Percentiles rank a stretch among this genome's conserved stretches.
phyloP scores from a whole-genome alignment of 2,888 invertebrate species.

The Chydorus sphaericus region DNA sequence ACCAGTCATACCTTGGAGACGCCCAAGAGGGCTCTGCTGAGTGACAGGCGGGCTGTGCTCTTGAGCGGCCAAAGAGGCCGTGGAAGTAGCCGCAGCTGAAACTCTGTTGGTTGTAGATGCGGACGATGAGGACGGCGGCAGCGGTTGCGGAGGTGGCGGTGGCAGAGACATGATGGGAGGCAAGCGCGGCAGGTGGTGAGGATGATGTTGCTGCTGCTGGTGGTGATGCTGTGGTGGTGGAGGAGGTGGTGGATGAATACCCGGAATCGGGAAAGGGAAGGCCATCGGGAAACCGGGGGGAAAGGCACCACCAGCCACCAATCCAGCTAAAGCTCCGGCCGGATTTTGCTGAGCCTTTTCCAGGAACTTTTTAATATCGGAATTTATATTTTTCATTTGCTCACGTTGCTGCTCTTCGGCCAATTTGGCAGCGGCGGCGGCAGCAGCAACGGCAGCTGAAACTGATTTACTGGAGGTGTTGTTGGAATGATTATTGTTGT shows the following conservation, averaged over 20 bases:
- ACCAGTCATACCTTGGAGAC: constrained; percentile 87
- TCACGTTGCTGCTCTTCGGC: constrained; percentile 22
- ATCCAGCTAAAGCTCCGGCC: not conserved
- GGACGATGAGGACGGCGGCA: constrained; percentile 29
- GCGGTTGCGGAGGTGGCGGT: constrained; percentile 22
- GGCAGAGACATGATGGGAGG: constrained; percentile 17
- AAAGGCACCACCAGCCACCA: not conserved
- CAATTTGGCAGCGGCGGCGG: no score
- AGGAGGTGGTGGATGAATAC: constrained; percentile 13
- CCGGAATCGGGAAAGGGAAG: constrained; percentile 9
- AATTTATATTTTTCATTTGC: constrained; percentile 28
- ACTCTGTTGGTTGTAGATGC: constrained; percentile 18
- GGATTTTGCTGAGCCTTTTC: constrained; percentile 28
- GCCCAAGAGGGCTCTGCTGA: constrained; percentile 55
- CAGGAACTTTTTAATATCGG: constrained; percentile 39
- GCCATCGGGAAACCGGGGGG: not conserved
- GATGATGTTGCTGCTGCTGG: no score
- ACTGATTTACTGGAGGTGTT: constrained; percentile 17
- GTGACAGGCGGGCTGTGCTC: constrained; percentile 13
- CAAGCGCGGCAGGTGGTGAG: constrained; percentile 20
- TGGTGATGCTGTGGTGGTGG: constrained; percentile 18
- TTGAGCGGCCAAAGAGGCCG: constrained; percentile 7
- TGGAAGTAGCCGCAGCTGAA: constrained; percentile 25
- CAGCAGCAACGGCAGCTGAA: not conserved
- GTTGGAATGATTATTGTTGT: constrained; percentile 21